Conservation (phyloP, 2,797 vertebrate genomes). For the Tenualosa thibaudeaui region DNA sequence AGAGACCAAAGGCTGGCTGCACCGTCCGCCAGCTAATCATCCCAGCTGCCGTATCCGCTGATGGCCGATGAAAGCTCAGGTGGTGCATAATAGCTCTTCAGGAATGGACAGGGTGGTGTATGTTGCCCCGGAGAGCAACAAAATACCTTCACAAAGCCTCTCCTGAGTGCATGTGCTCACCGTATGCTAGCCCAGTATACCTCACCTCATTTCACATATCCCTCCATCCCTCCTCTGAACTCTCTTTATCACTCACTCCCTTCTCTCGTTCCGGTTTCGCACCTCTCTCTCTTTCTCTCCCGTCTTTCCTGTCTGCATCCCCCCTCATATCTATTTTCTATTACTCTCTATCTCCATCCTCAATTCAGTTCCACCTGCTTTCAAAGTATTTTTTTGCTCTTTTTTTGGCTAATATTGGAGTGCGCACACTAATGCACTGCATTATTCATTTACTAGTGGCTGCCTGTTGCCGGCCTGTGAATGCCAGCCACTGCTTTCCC, state of each 20-base stretch:
- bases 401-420: neutral
- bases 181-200: neutral
- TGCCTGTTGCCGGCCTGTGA: neutral
- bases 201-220: conserved; percentile 1
- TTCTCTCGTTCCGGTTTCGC: neutral
- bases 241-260: conserved; percentile 33
- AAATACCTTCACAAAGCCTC: conserved; percentile 16
- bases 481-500: neutral
- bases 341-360: conserved; percentile 42
- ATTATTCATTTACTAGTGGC: neutral
- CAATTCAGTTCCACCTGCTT: neutral
- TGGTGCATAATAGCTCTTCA: conserved; percentile 29
- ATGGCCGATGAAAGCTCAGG: conserved; percentile 24
- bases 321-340: conserved; percentile 43
- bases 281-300: conserved; percentile 33
- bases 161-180: neutral
- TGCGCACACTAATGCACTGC: conserved; percentile 9
- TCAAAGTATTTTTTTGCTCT: neutral
- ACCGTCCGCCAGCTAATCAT: neutral
- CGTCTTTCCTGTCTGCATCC: no score
- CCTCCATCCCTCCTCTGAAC: conserved; percentile 33
- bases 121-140: conserved; percentile 32
- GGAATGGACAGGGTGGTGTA: conserved; percentile 26
- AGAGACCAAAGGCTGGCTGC: neutral
- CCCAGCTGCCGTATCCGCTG: neutral